A percentile compares a stretch with the other conserved stretches of the same genome.
phyloP scores from a whole-genome alignment of 2,797 vertebrate species.

The Remorina albescens region DNA sequence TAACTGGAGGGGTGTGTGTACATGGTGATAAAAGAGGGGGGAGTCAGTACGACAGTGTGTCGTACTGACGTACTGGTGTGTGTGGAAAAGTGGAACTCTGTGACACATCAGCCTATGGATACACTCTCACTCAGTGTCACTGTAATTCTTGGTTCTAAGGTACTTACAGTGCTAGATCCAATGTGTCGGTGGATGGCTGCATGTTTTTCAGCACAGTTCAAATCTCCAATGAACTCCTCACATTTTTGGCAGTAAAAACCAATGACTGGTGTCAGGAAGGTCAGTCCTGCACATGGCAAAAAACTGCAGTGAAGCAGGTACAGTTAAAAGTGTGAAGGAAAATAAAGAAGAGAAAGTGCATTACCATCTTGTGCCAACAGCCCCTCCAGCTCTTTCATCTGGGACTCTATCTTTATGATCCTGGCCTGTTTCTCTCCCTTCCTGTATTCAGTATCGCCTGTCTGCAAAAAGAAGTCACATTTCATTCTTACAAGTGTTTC shows the following conservation, averaged over 20 bases:
- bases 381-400: constrained; percentile 90
- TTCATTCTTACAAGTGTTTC: not conserved
- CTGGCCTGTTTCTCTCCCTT: constrained; percentile 86
- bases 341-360: not conserved
- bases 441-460: constrained; percentile 83
- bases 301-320: not conserved
- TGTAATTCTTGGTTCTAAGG: not conserved
- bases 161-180: constrained; percentile 85
- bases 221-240: constrained; percentile 93
- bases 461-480: constrained; percentile 35
- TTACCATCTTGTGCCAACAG: constrained; percentile 93
- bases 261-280: constrained; percentile 91
- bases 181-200: constrained; percentile 82
- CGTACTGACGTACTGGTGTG: too few species aligned
- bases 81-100: too few species aligned
- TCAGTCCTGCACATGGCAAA: constrained; percentile 82
- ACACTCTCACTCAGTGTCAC: too few species aligned
- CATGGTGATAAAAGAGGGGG: too few species aligned
- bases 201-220: constrained; percentile 89
- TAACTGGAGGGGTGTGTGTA: too few species aligned
- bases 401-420: constrained; percentile 87
- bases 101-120: too few species aligned
- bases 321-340: fast-evolving
- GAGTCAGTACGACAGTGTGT: too few species aligned
- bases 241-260: constrained; percentile 96